Evolutionary conservation across 2,797 vertebrate species (phyloP).

Genomic region (Manis crassicaudata): DNA sequence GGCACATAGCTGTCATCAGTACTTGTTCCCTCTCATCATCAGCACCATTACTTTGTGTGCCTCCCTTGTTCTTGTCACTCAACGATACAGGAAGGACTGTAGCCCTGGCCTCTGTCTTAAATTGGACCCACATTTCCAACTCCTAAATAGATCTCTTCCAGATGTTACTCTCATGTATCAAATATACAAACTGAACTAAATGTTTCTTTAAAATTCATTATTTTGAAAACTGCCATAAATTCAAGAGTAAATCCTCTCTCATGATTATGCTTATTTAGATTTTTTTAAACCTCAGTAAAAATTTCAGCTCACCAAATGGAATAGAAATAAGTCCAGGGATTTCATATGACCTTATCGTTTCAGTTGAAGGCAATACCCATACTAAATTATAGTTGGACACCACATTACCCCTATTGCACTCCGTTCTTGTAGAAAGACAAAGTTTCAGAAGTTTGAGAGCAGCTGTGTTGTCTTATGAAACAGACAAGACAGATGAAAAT

Average conservation of each 20-base stretch:
- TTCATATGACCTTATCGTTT: not conserved
- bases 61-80: not conserved
- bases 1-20: not conserved
- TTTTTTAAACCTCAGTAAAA: not conserved
- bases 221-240: not conserved
- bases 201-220: not conserved
- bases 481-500: not conserved
- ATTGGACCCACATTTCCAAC: not conserved
- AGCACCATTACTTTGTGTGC: not conserved
- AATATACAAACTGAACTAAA: not conserved
- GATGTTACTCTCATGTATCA: not conserved
- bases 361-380: not conserved
- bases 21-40: not conserved
- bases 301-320: not conserved
- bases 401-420: rapidly evolving
- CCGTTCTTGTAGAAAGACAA: not conserved
- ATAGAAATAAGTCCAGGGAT: not conserved
- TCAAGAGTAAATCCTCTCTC: not conserved
- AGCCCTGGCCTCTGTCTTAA: not conserved
- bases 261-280: not conserved
- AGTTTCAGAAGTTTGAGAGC: rapidly evolving
- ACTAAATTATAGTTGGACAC: not conserved
- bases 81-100: not conserved
- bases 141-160: not conserved
- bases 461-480: not conserved